Conservation (phyloP, 2,888 invertebrate species). For the Caenorhabditis zanzibari region DNA sequence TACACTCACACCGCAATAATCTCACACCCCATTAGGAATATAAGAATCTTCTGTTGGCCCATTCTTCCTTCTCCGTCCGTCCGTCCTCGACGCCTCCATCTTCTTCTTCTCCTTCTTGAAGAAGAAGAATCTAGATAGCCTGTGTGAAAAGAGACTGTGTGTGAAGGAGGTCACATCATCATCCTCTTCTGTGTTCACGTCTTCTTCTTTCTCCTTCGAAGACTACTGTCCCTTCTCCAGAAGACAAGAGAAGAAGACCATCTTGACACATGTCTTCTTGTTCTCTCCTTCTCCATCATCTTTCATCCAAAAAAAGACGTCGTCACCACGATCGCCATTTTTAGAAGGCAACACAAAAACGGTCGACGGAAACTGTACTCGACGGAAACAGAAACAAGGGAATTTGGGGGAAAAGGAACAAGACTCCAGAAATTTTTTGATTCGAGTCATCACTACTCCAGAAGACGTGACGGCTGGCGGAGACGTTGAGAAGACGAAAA, state of each 20-base stretch:
- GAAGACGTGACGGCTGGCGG: conserved; percentile 20
- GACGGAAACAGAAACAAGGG: conserved; percentile 9
- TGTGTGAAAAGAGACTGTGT: conserved; percentile 38
- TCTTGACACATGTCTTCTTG: conserved; percentile 49
- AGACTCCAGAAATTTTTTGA: conserved; percentile 8
- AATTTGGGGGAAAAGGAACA: conserved; percentile 35
- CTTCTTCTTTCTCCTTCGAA: conserved; percentile 47
- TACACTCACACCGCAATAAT: neutral
- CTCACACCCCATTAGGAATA: conserved; percentile 21
- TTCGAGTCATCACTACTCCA: neutral
- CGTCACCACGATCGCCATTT: conserved; percentile 26
- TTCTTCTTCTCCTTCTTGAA: neutral
- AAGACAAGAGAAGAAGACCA: conserved; percentile 38
- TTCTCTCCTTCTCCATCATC: conserved; percentile 37
- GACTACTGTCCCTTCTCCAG: conserved; percentile 3
- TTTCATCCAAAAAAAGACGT: conserved; percentile 17
- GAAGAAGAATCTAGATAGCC: conserved; percentile 23
- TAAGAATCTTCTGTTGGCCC: conserved; percentile 1
- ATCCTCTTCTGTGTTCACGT: conserved; percentile 3
- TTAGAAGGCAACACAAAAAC: conserved; percentile 9
- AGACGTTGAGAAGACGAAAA: neutral
- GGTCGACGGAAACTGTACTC: neutral
- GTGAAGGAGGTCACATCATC: conserved; percentile 53
- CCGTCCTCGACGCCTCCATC: too few relatives aligned
- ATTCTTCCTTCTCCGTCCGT: neutral